Percentiles rank a stretch among this genome's conserved stretches.
These are phyloP conservation scores for Bibio marci DNA, from an alignment of 2,888 invertebrate genomes.

Conservation along the genomic window DNA sequence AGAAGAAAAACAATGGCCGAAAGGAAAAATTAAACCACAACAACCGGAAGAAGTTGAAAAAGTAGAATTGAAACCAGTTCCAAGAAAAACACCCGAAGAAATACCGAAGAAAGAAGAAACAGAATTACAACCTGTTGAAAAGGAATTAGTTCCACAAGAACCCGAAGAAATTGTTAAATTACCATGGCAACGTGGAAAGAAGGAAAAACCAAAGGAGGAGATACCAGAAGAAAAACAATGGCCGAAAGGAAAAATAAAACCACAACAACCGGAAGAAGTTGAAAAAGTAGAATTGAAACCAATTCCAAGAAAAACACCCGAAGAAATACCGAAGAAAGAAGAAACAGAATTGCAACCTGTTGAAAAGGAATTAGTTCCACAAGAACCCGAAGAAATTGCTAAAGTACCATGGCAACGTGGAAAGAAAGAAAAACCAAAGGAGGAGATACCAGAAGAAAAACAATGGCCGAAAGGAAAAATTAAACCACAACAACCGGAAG, in stretches of 20 bases:
- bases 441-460: slow-evolving; percentile 15
- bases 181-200: slow-evolving; percentile 12
- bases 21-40: slow-evolving; percentile 10
- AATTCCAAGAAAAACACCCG: slow-evolving; percentile 27
- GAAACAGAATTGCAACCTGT: not conserved
- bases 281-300: slow-evolving; percentile 30
- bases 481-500: slow-evolving; percentile 8
- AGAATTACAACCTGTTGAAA: too few species aligned
- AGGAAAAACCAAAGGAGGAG: slow-evolving; percentile 18
- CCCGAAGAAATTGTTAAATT: slow-evolving; percentile 8
- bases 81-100: slow-evolving; percentile 10
- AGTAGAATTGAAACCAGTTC: slow-evolving; percentile 21
- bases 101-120: too few species aligned
- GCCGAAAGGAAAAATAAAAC: slow-evolving; percentile 8
- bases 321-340: slow-evolving; percentile 11
- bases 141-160: not conserved
- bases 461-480: slow-evolving; percentile 13
- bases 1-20: slow-evolving; percentile 8
- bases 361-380: not conserved
- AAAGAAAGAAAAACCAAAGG: slow-evolving; percentile 6
- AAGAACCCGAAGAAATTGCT: slow-evolving; percentile 9
- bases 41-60: slow-evolving; percentile 11
- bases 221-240: slow-evolving; percentile 15
- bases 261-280: slow-evolving; percentile 18
- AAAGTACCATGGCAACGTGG: slow-evolving; percentile 5